Base-by-base conservation (phyloP, 2,888 invertebrate species). In the Agrochola circellaris region DNA sequence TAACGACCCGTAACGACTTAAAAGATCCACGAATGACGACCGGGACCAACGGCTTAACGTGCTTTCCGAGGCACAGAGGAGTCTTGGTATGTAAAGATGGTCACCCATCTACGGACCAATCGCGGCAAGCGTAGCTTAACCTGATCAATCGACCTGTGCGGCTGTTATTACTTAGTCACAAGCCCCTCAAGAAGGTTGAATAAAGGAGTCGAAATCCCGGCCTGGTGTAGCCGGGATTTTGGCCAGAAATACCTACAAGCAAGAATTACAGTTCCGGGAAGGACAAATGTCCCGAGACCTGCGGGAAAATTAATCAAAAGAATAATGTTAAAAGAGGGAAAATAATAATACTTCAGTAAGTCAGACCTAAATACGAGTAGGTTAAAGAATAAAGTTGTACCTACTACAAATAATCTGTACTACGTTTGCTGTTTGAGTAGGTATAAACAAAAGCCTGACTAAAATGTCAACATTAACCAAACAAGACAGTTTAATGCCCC, bases 401-500 rank as follows among this genome's bases (percentile, higher is more conserved):
- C n/a, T n/a, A n/a, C 42, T 34, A 58, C 34, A 51, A 65, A 34
- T 34, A 45, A 56, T 17, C 4, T 34, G 17, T 42, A 48, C 34
- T 76, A 70, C 56, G 54, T 38, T 17, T 30, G 56, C 54, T 65
- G n/a, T 34, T 60, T n/a, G 5, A 54, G 17, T 17, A 58, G n/a
- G 15, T 38, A 30, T 51, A 79, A 61, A 68, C 61, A 62, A 75
- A 58, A 34, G 26, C 26, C 42, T 48, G n/a, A 61, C 70, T 26
- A 65, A 38, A 42, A 60, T 26, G 48, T 62, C 68, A 74, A 69
- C 34, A 77, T 61, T 73, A 72, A 61, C 65, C 42, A 45, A 81
- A 69, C 51, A 68, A 68, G 65, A 84, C 82, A 82, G 74, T 81
- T 85, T 85, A 73, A 73, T 61, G 73, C 67, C 60, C 60, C 51